Evolutionary conservation across 2,888 invertebrate species (phyloP), one percentile per base, ranked within the genome.

Genomic region (Drosophila neonasuta): DNA sequence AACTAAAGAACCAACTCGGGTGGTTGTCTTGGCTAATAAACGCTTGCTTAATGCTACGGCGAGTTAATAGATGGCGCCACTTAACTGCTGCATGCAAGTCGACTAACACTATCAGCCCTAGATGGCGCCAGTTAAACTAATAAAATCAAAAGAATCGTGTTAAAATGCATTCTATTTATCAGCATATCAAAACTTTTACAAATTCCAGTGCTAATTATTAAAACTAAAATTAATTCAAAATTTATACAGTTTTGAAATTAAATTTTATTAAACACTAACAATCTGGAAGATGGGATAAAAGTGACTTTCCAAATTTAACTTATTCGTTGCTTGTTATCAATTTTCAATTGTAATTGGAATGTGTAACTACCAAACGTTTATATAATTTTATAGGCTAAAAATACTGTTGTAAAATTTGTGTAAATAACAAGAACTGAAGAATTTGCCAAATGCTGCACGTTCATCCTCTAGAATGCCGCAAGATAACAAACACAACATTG

Each of bases 401-500:
- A 36, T 36, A 36, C 24, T 24, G 11, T 6, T 36, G n/a, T 11
- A 11, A 34, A 34, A 10, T 24, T 24, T 34, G 34, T 34, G 4
- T 4, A 34, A 34, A 34, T 34, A 34, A 34, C 11, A 50, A 24
- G 24, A 24, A 24, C 24, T 24, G 24, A 24, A 24, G 24, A 24
- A 24, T 24, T 24, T 36, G 44, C 17, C 39, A 24, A 11, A 9
- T 42, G 17, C 66, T 24, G n/a, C 48, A 17, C 11, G 36, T 36
- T n/a, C 36, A 36, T 36, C n/a, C 36, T n/a, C 36, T n/a, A 36
- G 11, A 36, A 36, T 36, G 36, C 20, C 49, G 9, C 13, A 5
- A 20, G 56, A 71, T 71, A 66, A 66, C 24, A 24, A 24, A 6
- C 6, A 24, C 24, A 24, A 24, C 24, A 24, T 24, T 24, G 24